A percentile compares a stretch with the other conserved stretches of the same genome.
phyloP scores from a whole-genome alignment of 1,140 invertebrate species.

The Acromyrmex echinatior region DNA sequence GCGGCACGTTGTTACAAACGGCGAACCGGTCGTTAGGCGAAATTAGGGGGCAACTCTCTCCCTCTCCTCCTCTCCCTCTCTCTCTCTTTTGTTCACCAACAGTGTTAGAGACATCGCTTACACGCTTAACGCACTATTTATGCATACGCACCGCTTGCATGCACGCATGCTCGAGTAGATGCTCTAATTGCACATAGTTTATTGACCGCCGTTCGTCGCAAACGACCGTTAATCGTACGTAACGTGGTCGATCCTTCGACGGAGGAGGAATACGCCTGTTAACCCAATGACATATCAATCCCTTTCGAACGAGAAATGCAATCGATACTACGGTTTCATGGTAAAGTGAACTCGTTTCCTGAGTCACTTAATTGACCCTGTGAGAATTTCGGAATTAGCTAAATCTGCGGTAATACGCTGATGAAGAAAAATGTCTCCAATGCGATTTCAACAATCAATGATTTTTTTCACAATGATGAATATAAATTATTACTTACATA shows the following conservation, averaged over 20 bases:
- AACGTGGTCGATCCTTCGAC: constrained; percentile 29
- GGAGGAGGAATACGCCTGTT: constrained; percentile 36
- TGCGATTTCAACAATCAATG: not conserved
- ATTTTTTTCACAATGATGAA: not conserved
- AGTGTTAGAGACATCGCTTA: constrained; percentile 17
- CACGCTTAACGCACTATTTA: constrained; percentile 32
- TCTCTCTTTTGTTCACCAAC: not conserved
- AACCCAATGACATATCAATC: constrained; percentile 47
- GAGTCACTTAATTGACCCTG: constrained; percentile 24
- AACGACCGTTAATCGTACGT: constrained; percentile 31
- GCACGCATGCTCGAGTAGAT: not conserved
- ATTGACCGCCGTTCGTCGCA: constrained; percentile 29
- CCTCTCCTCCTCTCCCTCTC: not conserved
- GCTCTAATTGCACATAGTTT: constrained; percentile 32
- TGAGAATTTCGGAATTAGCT: constrained; percentile 3
- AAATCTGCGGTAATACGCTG: not conserved
- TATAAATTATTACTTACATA: constrained; percentile 18
- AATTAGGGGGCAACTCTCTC: constrained; percentile 58
- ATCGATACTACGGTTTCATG: constrained; percentile 16
- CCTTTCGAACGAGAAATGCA: constrained; percentile 21
- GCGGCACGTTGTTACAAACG: constrained; percentile 54
- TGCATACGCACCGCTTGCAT: not conserved
- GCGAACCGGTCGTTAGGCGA: constrained; percentile 59
- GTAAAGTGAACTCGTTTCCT: not conserved
- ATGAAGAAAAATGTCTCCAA: not conserved